Percentiles rank a stretch among this genome's conserved stretches.
Conservation (phyloP, 2,797 vertebrate species). For the Phaenicophaeus curvirostris region DNA sequence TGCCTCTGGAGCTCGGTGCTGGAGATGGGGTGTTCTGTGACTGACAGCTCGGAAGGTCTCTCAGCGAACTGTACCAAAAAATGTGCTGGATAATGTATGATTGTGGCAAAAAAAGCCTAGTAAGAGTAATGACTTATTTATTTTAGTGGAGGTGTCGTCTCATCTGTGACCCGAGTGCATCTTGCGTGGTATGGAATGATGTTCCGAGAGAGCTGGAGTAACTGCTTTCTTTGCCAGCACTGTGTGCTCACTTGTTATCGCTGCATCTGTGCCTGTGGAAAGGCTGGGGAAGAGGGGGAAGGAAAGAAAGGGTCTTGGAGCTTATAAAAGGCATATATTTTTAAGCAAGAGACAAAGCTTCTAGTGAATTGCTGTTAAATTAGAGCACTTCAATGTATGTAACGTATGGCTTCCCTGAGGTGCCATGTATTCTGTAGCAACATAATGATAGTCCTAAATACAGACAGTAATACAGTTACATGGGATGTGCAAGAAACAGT, state of each 20-base stretch:
- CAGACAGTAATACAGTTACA: neutral
- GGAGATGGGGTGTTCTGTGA: constrained; percentile 28
- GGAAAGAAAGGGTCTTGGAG: neutral
- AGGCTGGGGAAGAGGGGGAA: neutral
- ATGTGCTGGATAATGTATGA: neutral
- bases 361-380: neutral
- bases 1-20: constrained; percentile 43
- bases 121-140: constrained; percentile 32
- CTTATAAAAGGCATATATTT: neutral
- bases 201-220: neutral
- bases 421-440: neutral
- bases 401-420: neutral
- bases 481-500: neutral
- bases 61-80: constrained; percentile 41
- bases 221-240: neutral
- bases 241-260: neutral
- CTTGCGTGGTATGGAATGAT: neutral
- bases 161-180: neutral
- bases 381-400: neutral
- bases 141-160: neutral
- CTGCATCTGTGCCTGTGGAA: neutral
- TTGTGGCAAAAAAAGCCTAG: neutral
- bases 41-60: constrained; percentile 60
- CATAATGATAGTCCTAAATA: neutral
- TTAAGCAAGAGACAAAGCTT: neutral